Evolutionary conservation across 1,140 invertebrate species (phyloP).

Genomic region (Cataglyphis hispanica): DNA sequence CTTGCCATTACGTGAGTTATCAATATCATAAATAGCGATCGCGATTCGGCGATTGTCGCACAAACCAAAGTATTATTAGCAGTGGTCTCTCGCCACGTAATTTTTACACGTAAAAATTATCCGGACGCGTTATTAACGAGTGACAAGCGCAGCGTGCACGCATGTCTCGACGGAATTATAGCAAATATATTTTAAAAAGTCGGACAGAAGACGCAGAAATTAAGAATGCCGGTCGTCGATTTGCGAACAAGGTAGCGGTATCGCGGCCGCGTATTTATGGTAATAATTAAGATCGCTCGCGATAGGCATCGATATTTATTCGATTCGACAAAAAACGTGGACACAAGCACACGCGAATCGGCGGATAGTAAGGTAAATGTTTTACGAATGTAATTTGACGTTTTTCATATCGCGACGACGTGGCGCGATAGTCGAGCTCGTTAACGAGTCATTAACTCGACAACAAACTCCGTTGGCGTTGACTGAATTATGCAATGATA

Average conservation of each 20-base stretch:
- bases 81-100: not conserved
- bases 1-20: not conserved
- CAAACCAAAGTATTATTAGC: constrained; percentile 24
- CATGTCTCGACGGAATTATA: constrained; percentile 22
- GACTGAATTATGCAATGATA: constrained; percentile 40
- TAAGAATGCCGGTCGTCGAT: constrained; percentile 16
- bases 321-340: constrained; percentile 56
- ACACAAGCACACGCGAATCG: not conserved
- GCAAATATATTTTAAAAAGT: not conserved
- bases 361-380: constrained; percentile 28
- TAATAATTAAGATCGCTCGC: constrained; percentile 61
- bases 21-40: constrained; percentile 44
- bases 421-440: constrained; percentile 56
- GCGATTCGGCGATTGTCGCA: not conserved
- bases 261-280: constrained; percentile 3
- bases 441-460: constrained; percentile 60
- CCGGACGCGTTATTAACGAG: constrained; percentile 35
- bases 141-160: constrained; percentile 17
- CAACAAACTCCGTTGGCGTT: constrained; percentile 13
- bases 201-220: not conserved
- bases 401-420: constrained; percentile 48
- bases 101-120: constrained; percentile 33
- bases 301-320: constrained; percentile 51
- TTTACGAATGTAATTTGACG: constrained; percentile 17
- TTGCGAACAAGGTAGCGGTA: constrained; percentile 26